Base-by-base conservation (phyloP, 2,888 invertebrate species). In the Eupithecia centaureata region DNA sequence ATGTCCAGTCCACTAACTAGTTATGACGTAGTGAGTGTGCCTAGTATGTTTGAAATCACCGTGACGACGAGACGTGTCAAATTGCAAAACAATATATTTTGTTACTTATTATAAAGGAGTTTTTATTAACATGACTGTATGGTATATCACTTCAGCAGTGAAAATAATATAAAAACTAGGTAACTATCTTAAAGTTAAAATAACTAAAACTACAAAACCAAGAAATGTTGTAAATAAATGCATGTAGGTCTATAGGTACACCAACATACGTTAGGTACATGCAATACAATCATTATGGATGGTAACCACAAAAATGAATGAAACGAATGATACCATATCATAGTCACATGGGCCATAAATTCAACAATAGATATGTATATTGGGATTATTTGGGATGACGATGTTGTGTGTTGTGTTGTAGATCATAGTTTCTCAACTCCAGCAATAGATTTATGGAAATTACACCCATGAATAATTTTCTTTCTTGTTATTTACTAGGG, bases 61-160 rank as follows among this genome's bases (percentile, higher is more conserved):
- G 79, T 84, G 84, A 47, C 18, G 22, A 22, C 18, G 18, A n/a
- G n/a, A 84, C 87, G 82, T 82, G 82, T 81, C 84, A 77, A 88
- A 86, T 88, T 79, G 80, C 76, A 77, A 84, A 82, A 90, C 88
- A 90, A 89, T 87, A 27, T n/a, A n/a, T n/a, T n/a, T n/a, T n/a
- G n/a, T n/a, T n/a, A n/a, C n/a, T n/a, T n/a, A n/a, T n/a, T n/a
- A n/a, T n/a, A n/a, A n/a, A n/a, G n/a, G n/a, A n/a, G n/a, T n/a
- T n/a, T n/a, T n/a, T n/a, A n/a, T n/a, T n/a, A n/a, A n/a, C n/a
- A n/a, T n/a, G n/a, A n/a, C n/a, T n/a, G n/a, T n/a, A n/a, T n/a
- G n/a, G n/a, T n/a, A n/a, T n/a, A n/a, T n/a, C n/a, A n/a, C n/a
- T n/a, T n/a, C n/a, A n/a, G n/a, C n/a, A n/a, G n/a, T n/a, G n/a